Conservation (phyloP, 2,888 invertebrate species). For the Palloptera scutellata region DNA sequence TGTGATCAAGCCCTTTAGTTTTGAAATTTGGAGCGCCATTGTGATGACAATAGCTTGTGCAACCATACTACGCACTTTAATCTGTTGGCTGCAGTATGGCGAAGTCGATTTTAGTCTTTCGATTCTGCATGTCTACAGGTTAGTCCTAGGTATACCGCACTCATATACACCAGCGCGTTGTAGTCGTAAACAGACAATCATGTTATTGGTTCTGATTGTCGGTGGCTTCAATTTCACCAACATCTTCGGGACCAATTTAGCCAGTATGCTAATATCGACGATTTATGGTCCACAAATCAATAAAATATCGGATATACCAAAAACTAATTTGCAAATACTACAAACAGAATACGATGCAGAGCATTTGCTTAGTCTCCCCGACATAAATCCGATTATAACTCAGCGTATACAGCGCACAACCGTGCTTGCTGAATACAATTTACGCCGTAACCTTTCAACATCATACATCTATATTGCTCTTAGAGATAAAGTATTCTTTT, state of each 20-base stretch:
- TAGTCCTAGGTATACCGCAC: conserved; percentile 33
- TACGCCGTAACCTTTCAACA: conserved; percentile 40
- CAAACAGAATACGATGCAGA: conserved; percentile 35
- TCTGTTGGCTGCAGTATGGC: background rate
- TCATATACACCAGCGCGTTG: conserved; percentile 16
- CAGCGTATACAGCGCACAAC: conserved; percentile 37
- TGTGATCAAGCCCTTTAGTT: conserved; percentile 37
- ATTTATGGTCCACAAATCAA: conserved; percentile 46
- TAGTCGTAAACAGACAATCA: conserved; percentile 31
- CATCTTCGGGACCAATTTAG: conserved; percentile 44
- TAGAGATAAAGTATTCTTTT: conserved; percentile 45
- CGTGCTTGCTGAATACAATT: conserved; percentile 28
- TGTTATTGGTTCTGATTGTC: conserved; percentile 27
- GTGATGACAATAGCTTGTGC: background rate
- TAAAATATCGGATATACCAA: conserved; percentile 43
- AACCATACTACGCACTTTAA: background rate
- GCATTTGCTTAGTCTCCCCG: conserved; percentile 33
- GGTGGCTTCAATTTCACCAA: conserved; percentile 47
- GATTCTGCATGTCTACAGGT: conserved; percentile 26
- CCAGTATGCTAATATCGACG: conserved; percentile 45
- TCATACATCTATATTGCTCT: conserved; percentile 41
- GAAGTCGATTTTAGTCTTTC: conserved; percentile 5
- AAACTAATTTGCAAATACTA: conserved; percentile 38
- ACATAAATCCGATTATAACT: conserved; percentile 41
- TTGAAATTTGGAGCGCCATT: conserved; percentile 34